These are phyloP conservation scores for Sylvia atricapilla DNA, from an alignment of 2,113 vertebrate species.

Conservation along the genomic window DNA sequence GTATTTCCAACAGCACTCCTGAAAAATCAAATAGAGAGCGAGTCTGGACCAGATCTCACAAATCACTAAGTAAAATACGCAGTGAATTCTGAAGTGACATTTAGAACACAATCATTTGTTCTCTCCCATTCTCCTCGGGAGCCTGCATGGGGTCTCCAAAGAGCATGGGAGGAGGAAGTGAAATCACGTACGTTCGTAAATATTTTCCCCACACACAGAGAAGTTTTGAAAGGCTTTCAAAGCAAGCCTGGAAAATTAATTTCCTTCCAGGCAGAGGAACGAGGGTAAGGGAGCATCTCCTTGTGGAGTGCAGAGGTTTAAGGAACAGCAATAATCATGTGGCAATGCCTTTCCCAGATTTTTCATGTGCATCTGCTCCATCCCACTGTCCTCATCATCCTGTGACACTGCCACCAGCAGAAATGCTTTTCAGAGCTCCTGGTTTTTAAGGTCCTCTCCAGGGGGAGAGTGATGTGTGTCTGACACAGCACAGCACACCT, in stretches of 20 bases:
- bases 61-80: neutral
- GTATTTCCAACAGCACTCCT: conserved; percentile 3
- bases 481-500: neutral
- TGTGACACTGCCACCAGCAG: neutral
- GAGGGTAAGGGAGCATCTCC: neutral
- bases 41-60: conserved; percentile 25
- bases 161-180: conserved; percentile 8
- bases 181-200: neutral
- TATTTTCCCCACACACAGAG: neutral
- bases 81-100: conserved; percentile 19
- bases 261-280: neutral
- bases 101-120: conserved; percentile 38
- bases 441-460: neutral
- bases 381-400: neutral
- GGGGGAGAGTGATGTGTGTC: neutral
- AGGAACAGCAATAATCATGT: neutral
- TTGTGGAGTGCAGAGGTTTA: neutral
- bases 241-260: neutral
- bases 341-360: neutral
- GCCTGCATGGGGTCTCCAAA: conserved; percentile 9
- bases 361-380: neutral
- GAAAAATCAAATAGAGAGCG: conserved; percentile 16
- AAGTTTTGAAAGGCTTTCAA: conserved; percentile 26
- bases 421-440: neutral
- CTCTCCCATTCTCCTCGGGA: neutral